Base-by-base conservation (phyloP, 2,888 invertebrate genomes). In the Chaitophorus viminalis region DNA sequence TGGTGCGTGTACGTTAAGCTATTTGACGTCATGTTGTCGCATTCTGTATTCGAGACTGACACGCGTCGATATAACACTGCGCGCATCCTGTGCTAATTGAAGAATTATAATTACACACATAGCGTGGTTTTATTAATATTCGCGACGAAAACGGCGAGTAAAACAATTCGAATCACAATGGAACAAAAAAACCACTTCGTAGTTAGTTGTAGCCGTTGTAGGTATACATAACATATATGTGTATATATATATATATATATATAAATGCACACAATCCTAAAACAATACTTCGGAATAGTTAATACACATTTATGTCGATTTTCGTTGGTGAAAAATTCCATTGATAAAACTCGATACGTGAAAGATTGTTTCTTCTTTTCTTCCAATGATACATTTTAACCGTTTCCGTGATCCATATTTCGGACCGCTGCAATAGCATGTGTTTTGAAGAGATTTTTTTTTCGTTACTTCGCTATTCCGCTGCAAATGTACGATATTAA, bases 71-170 rank as follows among this genome's bases (percentile, higher is more conserved):
- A 65, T 29, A n/a, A 65, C 65, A 29, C n/a, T n/a, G n/a, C 65
- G n/a, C 9, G n/a, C 65, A 65, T 65, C 65, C 65, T 65, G 65
- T 65, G 65, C n/a, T 65, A 65, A 65, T 65, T 65, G 65, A 65
- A 65, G 65, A 65, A 29, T 65, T 65, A 25, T 65, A 65, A 46
- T 46, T 46, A 3, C 14, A 46, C 46, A 46, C 46, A 14, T 46
- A 11, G 46, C 14, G 46, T 14, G 14, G 46, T 46, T n/a, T 65
- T 65, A n/a, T 65, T 65, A 65, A 65, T 65, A 65, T 65, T 65
- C 65, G 65, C 65, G 65, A 65, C n/a, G n/a, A 25, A n/a, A 21
- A 65, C 65, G 65, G 3, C 21, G 3, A n/a, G 25, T 65, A 65
- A 21, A 65, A 65, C 65, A 65, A 25, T 25, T 39, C 39, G 39